Percentiles rank a stretch among this genome's conserved stretches.
Evolutionary conservation across 2,113 vertebrate species (phyloP).

Genomic region (Thunnus thynnus): DNA sequence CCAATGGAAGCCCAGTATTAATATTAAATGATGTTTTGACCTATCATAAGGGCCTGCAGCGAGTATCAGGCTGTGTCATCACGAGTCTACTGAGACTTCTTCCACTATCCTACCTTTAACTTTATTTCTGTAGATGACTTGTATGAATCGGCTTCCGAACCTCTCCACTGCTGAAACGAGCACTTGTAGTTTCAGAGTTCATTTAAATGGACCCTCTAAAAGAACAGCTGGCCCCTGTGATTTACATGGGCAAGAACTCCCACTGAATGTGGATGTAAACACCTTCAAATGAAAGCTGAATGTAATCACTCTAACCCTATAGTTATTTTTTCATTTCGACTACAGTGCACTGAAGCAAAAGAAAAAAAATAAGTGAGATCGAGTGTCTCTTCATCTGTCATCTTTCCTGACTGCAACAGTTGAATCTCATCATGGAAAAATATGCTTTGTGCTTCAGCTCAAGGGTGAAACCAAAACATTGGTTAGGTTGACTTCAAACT

Average conservation of each 20-base stretch:
- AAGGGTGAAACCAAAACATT: not conserved
- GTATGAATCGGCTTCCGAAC: not conserved
- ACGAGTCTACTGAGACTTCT: too few species aligned
- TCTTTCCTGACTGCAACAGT: not conserved
- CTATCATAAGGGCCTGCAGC: too few species aligned
- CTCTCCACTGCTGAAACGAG: not conserved
- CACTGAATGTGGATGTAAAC: not conserved
- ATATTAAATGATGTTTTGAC: too few species aligned
- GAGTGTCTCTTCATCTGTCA: too few species aligned
- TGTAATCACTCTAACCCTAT: not conserved
- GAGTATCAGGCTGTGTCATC: too few species aligned
- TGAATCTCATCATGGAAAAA: not conserved
- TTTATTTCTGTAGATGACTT: not conserved
- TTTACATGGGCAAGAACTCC: not conserved
- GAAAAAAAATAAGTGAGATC: not conserved
- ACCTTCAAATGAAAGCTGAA: slow-evolving; percentile 3
- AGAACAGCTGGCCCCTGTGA: not conserved
- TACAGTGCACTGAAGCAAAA: not conserved
- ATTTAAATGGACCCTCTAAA: not conserved
- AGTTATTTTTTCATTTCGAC: slow-evolving; percentile 15
- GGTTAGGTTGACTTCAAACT: slow-evolving; percentile 13
- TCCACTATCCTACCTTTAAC: too few species aligned
- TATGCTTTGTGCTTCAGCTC: not conserved
- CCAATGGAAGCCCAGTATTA: too few species aligned
- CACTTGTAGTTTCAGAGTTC: not conserved